phyloP scores from a whole-genome alignment of 23 tunicate genomes.

The Trididemnum nubilum region DNA sequence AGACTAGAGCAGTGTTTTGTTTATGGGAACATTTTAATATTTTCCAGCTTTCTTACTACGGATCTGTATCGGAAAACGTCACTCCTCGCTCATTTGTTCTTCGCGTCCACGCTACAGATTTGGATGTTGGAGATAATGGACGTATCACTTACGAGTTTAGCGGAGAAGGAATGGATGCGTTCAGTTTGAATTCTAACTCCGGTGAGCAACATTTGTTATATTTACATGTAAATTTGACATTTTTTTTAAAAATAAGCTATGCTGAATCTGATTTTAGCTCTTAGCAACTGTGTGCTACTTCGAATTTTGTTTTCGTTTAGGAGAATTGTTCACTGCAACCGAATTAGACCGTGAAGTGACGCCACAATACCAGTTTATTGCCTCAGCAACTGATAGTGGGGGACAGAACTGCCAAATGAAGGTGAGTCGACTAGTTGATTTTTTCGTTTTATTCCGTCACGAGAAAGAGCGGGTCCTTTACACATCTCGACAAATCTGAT shows the following conservation, averaged over 20 bases:
- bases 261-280: too few species aligned
- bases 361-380: conserved; percentile 3
- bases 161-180: conserved; percentile 23
- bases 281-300: too few species aligned
- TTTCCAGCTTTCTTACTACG: background rate
- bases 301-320: too few species aligned
- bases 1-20: too few species aligned
- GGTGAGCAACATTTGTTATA: too few species aligned
- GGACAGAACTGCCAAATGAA: conserved; percentile 4
- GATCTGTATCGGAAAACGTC: conserved; percentile 24
- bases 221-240: background rate
- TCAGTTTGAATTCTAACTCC: conserved; percentile 16
- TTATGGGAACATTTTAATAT: too few species aligned
- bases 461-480: too few species aligned
- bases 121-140: conserved; percentile 20
- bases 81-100: background rate
- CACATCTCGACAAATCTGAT: too few species aligned
- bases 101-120: conserved; percentile 14
- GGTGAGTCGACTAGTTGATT: too few species aligned
- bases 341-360: conserved; percentile 30
- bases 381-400: conserved; percentile 33
- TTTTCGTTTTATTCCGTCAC: too few species aligned
- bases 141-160: background rate
- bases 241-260: too few species aligned
- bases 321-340: conserved; percentile 6